phyloP scores from a whole-genome alignment of 2,888 invertebrate genomes.

The Lissonota sp. region DNA sequence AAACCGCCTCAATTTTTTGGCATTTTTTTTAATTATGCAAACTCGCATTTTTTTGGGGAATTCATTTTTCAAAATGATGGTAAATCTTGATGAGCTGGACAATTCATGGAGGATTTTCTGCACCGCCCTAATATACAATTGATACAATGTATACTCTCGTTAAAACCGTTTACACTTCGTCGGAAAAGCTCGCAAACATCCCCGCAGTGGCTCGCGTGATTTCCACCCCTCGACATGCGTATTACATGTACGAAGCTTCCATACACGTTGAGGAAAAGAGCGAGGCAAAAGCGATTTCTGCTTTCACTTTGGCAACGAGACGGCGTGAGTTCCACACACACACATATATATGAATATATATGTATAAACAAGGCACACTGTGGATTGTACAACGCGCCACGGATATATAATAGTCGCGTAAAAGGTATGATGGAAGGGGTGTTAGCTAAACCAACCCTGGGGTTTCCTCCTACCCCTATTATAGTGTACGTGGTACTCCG shows the following conservation, averaged over 20 bases:
- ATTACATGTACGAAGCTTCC: conserved; percentile 23
- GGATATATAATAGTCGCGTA: conserved; percentile 42
- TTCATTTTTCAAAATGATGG: no score
- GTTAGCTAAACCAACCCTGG: conserved; percentile 15
- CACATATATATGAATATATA: conserved; percentile 21
- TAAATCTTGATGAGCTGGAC: no score
- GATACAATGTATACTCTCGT: conserved; percentile 58
- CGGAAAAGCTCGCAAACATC: conserved; percentile 53
- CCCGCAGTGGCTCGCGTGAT: conserved; percentile 10
- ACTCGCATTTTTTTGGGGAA: no score
- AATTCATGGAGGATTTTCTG: no score
- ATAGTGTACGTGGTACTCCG: conserved; percentile 42
- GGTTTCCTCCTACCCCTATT: conserved; percentile 28
- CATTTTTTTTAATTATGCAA: no score
- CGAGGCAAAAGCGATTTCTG: conserved; percentile 44
- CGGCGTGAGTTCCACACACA: conserved; percentile 12
- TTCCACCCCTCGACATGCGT: conserved; percentile 7
- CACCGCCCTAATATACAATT: no score
- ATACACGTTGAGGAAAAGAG: conserved; percentile 1
- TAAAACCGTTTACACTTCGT: conserved; percentile 51
- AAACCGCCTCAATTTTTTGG: no score
- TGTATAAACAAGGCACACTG: not conserved
- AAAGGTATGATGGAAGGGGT: conserved; percentile 22
- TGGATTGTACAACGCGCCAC: conserved; percentile 28
- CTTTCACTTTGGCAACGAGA: conserved; percentile 42